A percentile compares a stretch with the other conserved stretches of the same genome.
These are phyloP conservation scores for Lepidocyrtoides sp. DNA, from an alignment of 2,888 invertebrate genomes.

Conservation along the genomic window DNA sequence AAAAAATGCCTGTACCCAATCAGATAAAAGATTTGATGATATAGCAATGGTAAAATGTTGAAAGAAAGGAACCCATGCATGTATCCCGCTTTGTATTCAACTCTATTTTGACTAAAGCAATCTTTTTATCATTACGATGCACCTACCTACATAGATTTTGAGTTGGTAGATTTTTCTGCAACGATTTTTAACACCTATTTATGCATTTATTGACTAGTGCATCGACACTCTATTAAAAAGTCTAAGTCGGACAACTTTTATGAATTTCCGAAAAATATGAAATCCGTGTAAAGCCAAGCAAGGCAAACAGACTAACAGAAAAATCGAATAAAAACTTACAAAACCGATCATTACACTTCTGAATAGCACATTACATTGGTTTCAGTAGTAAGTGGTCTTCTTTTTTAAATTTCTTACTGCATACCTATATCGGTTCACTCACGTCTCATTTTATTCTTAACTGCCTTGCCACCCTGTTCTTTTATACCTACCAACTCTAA, in stretches of 20 bases:
- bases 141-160: too few species aligned
- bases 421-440: slow-evolving; percentile 67
- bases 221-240: too few species aligned
- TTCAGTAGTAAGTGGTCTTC: slow-evolving; percentile 36
- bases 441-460: slow-evolving; percentile 47
- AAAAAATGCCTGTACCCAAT: not conserved
- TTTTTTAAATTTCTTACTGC: slow-evolving; percentile 41
- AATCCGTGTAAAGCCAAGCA: too few species aligned
- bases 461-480: slow-evolving; percentile 1
- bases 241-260: too few species aligned
- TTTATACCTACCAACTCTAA: slow-evolving; percentile 31
- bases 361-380: not conserved
- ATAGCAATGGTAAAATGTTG: not conserved
- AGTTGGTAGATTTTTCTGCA: too few species aligned
- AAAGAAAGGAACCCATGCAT: not conserved
- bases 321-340: not conserved
- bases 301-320: too few species aligned
- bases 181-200: too few species aligned
- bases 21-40: not conserved
- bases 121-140: too few species aligned
- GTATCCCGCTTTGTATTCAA: not conserved
- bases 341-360: not conserved
- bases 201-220: too few species aligned
- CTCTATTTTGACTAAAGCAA: too few species aligned
- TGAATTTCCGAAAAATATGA: too few species aligned